Base-by-base conservation (phyloP, 2,797 vertebrate genomes). In the Cryptoblepharus egeriae region DNA sequence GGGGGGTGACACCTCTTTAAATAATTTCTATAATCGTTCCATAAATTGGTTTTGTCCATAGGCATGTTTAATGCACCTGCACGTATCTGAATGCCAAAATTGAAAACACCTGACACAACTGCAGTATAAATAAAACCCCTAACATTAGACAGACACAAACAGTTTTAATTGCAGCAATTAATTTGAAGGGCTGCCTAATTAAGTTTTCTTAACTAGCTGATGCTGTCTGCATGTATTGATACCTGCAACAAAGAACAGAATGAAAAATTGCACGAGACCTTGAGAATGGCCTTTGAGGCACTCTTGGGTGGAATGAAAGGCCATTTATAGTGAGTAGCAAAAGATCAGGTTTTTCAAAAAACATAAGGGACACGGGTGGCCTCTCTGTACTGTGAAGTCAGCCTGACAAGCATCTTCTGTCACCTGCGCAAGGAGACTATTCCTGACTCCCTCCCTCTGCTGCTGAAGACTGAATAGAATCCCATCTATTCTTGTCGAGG, bases 151-250 rank as follows among this genome's bases (percentile, higher is more conserved):
- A 90, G 70, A 91, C 85, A 88, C 68, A 90, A 94, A 82, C 83
- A 87, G 89, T 90, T 78, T 90, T 94, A 93, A 94, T 94, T 89
- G 90, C 79, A 90, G 90, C 22, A 67, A 92, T 90, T 94, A 93
- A 93, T 94, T 91, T 93, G 89, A 80, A 72, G 79, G 32, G 42
- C 94, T 88, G 88, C 77, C 82, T 94, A 94, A 93, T 95, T 93
- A 93, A 91, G 79, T 82, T 91, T 93, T 28, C 61, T 55, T 88
- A 89, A 83, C 74, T 35, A 90, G 84, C 90, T 83, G 88, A 74
- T 89, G 80, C 80, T 75, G 69, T 73, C 92, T 92, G 71, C 67
- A 79, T 88, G 71, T 76, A 91, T 90, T 89, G 77, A 92, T 90
- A 90, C 87, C 77, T 82, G 65, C 0, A 87, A 88, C 86, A 85